Conservation (phyloP, 2,888 invertebrate genomes). For the Plagiodera versicolora region DNA sequence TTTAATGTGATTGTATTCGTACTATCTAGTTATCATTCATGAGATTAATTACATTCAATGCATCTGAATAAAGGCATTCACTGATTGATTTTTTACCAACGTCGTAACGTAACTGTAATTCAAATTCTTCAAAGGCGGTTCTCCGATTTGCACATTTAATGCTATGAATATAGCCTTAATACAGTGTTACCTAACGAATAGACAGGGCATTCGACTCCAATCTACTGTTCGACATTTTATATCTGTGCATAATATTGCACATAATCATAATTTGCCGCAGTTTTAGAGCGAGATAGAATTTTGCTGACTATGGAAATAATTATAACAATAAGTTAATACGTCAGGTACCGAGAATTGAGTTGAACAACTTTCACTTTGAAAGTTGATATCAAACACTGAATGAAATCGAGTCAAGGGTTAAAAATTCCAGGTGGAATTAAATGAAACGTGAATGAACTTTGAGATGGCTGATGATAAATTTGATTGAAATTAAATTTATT, state of each 20-base stretch:
- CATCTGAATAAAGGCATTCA: too few species aligned
- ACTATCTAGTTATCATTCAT: too few species aligned
- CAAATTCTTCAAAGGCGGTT: not conserved
- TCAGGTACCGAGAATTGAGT: not conserved
- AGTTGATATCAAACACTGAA: conserved; percentile 6
- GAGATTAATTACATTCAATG: too few species aligned
- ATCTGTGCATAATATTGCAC: not conserved
- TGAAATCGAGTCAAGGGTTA: conserved; percentile 9
- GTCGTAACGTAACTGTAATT: not conserved
- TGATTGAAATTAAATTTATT: not conserved
- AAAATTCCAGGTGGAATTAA: conserved; percentile 5
- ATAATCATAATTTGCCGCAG: not conserved
- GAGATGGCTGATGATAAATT: conserved; percentile 2
- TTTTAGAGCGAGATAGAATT: not conserved
- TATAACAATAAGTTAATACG: conserved; percentile 7
- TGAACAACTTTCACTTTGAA: conserved; percentile 13
- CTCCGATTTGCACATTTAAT: not conserved
- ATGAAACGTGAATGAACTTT: conserved; percentile 10
- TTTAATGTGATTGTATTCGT: too few species aligned
- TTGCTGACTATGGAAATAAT: conserved; percentile 3
- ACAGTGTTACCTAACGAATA: too few species aligned
- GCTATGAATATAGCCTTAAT: too few species aligned
- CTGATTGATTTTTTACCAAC: too few species aligned
- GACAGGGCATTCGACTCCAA: too few species aligned
- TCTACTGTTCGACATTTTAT: too few species aligned